Evolutionary conservation across 2,797 vertebrate species (phyloP), one percentile per base, ranked within the genome.

Genomic region (Rhynchonycteris naso): DNA sequence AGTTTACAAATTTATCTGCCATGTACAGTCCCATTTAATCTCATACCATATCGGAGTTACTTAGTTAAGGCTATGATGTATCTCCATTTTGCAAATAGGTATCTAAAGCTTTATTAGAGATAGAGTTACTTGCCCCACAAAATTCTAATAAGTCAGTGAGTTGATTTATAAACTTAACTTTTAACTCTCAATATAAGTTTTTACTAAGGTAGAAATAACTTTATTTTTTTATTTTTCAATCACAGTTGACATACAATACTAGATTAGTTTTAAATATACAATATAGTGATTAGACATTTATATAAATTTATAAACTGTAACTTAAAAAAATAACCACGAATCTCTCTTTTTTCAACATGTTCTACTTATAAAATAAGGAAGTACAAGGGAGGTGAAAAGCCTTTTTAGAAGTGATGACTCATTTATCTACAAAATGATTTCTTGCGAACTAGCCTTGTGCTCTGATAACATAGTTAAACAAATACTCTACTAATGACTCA

Each of bases 51-150:
- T 74, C 69, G 15, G 15, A 90, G 13, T 65, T 52, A 65, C 38
- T 69, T 72, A 68, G 9, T 13, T 59, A 11, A 56, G 13, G 21
- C 43, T 7, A 3, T 69, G 7, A 47, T 75, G 43, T 43, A n/a
- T 87, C 54, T 93, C 22, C 28, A 19, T 30, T 94, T 92, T 94
- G 30, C 38, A 88, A 72, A 68, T 47, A 76, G 33, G 38, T 38
- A 43, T 76, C 15, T 85, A 30, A 80, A 84, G 19, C 5, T 26
- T 86, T 74, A 68, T 33, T n/a, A 59, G 22, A 71, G 7, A 5
- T 71, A 66, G 54, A 50, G 22, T 80, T 90, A 50, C 43, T 90
- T 88, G 66, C 7, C 30, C 54, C 16, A 30, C 54, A 10, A 56
- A 89, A 54, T 88, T 26, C 24, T 76, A 26, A 14, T 84, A 95